Evolutionary conservation across 2,888 invertebrate species (phyloP).

Genomic region (Lasioglossum marginatum): DNA sequence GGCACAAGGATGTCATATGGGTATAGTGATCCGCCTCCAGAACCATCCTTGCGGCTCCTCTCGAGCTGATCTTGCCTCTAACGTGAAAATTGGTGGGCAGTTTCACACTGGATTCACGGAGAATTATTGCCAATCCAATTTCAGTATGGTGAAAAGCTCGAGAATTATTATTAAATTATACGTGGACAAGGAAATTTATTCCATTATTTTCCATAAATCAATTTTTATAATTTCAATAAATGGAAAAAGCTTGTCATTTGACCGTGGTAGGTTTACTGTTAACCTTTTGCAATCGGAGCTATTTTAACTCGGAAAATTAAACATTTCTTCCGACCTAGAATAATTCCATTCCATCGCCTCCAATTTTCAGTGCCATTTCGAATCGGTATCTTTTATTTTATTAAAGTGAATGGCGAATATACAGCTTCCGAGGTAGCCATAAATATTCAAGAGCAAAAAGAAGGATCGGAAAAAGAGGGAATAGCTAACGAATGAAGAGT

Average conservation of each 20-base stretch:
- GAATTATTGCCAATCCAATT: background rate
- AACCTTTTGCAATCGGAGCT: too few relatives aligned
- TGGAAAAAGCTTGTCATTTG: too few relatives aligned
- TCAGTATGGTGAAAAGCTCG: background rate
- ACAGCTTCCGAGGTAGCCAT: background rate
- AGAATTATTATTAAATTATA: too few relatives aligned
- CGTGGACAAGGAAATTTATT: too few relatives aligned
- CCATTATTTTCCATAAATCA: too few relatives aligned
- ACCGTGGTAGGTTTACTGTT: too few relatives aligned
- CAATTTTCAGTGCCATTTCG: background rate
- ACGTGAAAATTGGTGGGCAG: background rate
- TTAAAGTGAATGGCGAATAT: too few relatives aligned
- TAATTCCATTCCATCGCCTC: too few relatives aligned
- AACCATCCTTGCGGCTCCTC: background rate
- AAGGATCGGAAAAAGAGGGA: background rate
- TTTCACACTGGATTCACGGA: background rate
- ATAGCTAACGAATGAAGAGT: background rate
- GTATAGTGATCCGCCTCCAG: background rate
- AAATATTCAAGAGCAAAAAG: background rate
- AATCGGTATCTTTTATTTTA: background rate
- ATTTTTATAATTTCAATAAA: too few relatives aligned
- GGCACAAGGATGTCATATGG: background rate
- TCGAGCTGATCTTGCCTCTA: background rate
- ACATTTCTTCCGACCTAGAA: too few relatives aligned
- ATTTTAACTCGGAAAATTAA: too few relatives aligned